Base-by-base conservation (phyloP, 2,888 invertebrate genomes). In the Camptogramma bilineatum region DNA sequence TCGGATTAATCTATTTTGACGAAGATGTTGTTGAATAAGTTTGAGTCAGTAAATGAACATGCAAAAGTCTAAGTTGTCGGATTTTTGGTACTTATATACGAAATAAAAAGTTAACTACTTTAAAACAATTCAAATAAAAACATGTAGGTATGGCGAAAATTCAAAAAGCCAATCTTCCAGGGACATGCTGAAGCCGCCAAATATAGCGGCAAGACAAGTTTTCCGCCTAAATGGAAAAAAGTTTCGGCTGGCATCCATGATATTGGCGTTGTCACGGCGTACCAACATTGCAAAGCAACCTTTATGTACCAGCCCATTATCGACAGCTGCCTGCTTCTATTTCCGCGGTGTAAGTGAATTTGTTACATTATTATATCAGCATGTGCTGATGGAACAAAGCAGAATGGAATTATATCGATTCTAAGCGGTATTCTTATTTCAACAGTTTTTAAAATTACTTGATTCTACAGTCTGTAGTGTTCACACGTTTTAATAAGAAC, bases 291-390 rank as follows among this genome's bases (percentile, higher is more conserved):
- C 73, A 65, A 66, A 72, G 61, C 73, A 71, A 62, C 72, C 70
- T 66, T 73, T 75, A 75, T 67, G 70, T 73, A 73, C 74, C 71
- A 68, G 73, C 65, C 71, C 73, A 77, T 81, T 80, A 78, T 79
- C 70, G 67, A 64, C 81, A 80, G 74, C 79, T 71, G 79, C 71
- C 72, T 72, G 52, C 69, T 67, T 69, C 71, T 69, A 70, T 71
- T 71, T 74, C 52, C 65, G 55, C 57, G 34, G 54, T 67, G 57
- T 50, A 67, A 65, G 64, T 64, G 63, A 66, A 64, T 66, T 66
- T 64, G 56, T 34, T 52, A 52, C 52, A 18, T 52, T 34, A 18
- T 18, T 17, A 18, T 34, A 52, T 17, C 44, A 52, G 52, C 13
- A 34, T 18, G 31, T 13, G 17, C 48, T 48, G 46, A 46, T 46